Base-by-base conservation (phyloP, 2,113 vertebrate species). In the Polypterus bichir region DNA sequence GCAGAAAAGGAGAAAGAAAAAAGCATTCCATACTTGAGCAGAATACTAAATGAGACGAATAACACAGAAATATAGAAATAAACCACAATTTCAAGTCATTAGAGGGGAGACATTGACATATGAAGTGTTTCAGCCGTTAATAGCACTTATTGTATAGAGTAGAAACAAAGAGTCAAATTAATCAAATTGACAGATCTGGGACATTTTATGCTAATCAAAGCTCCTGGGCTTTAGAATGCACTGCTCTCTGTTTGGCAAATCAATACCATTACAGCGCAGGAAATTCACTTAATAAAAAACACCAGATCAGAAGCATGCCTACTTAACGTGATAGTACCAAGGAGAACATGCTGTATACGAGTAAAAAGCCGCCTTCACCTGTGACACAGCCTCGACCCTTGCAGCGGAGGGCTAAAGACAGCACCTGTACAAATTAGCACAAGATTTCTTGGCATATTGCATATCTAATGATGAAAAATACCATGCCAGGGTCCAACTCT, bases 81-180 rank as follows among this genome's bases (percentile, higher is more conserved):
- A 88, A 85, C 79, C 78, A 64, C 77, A 82, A 83, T 91, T 89
- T 84, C 74, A 76, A 86, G 81, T 90, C 88, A 84, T 91, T 91
- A 89, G 73, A 79, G 80, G 79, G 83, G 79, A 83, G 83, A 87
- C 80, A 84, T 81, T 86, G 87, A 90, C 81, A 87, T 84, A 84
- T 83, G 86, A 88, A 87, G 82, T 79, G 78, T 82, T 84, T 84
- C 79, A 84, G 79, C 84, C 83, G 88, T 89, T 89, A 88, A 91
- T 80, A 85, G 84, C 84, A 84, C 84, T 90, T 88, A 90, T 81
- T 83, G 85, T 83, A 83, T 78, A 83, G 86, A 84, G 81, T 81
- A 82, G 78, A 87, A 80, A 93, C 89, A 92, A 92, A 89, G 87
- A 89, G 76, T 84, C 77, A 86, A 87, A 92, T 91, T 84, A 85